Percentiles rank a stretch among this genome's conserved stretches.
phyloP scores from a whole-genome alignment of 2,797 vertebrate species.

The Cirrhinus molitorella region DNA sequence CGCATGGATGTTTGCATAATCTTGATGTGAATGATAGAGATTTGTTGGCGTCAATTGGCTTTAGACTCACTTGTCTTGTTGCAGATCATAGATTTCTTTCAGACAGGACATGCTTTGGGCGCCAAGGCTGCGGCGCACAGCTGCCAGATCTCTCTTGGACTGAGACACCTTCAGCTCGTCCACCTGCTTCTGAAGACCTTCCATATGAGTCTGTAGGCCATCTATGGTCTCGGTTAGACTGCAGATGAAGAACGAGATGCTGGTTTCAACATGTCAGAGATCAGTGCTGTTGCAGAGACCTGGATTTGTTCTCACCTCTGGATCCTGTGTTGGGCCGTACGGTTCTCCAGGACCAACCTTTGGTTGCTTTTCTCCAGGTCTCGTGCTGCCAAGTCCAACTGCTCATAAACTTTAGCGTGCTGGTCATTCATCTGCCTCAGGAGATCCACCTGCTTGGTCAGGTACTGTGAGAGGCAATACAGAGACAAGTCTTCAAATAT shows the following conservation, averaged over 20 bases:
- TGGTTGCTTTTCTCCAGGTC: constrained; percentile 92
- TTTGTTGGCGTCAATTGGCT: not conserved
- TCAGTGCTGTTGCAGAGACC: not conserved
- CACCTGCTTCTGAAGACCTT: constrained; percentile 89
- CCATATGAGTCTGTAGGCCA: constrained; percentile 86
- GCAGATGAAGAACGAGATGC: constrained; percentile 2
- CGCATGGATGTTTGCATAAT: not conserved
- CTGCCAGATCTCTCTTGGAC: constrained; percentile 75
- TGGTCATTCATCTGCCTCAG: constrained; percentile 95
- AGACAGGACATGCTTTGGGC: constrained; percentile 89
- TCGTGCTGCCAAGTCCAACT: constrained; percentile 88
- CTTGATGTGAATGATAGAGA: not conserved
- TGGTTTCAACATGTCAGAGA: not conserved
- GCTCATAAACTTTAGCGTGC: constrained; percentile 95
- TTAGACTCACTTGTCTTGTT: constrained; percentile 83
- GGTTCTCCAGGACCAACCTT: constrained; percentile 88
- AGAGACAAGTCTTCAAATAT: not conserved
- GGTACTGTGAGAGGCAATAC: constrained; percentile 67
- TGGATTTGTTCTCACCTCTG: constrained; percentile 74
- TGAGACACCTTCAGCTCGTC: constrained; percentile 84
- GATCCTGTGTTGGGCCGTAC: constrained; percentile 89
- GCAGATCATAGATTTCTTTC: constrained; percentile 92
- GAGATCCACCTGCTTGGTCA: constrained; percentile 92
- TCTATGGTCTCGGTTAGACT: constrained; percentile 94
- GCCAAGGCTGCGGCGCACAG: constrained; percentile 78